Conservation (phyloP, 2,888 invertebrate species). For the Cosmia trapezina region DNA sequence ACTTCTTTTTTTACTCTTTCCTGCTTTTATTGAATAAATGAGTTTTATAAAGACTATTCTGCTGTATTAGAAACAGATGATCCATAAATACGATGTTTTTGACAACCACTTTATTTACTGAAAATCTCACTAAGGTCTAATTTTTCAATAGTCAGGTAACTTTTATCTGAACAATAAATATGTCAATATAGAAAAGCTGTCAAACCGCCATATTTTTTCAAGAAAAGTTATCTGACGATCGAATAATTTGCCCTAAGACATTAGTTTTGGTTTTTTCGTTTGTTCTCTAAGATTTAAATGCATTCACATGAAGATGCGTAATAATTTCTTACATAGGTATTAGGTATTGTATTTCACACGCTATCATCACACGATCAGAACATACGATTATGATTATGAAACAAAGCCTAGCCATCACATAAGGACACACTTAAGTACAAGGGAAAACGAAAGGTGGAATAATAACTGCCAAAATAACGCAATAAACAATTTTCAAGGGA, state of each 20-base stretch:
- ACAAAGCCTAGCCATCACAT: too few species aligned
- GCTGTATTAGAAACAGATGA: neutral
- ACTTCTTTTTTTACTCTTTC: neutral
- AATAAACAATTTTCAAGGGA: neutral
- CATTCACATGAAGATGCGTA: neutral
- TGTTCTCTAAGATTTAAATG: neutral
- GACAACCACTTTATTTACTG: neutral
- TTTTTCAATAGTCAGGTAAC: too few species aligned
- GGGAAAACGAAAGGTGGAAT: neutral
- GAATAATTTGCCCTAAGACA: neutral
- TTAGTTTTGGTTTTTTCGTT: neutral
- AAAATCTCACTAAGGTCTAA: neutral
- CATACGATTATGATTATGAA: too few species aligned
- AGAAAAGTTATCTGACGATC: too few species aligned
- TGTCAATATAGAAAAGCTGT: too few species aligned
- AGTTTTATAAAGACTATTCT: neutral
- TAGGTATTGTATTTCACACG: too few species aligned
- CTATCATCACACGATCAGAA: too few species aligned
- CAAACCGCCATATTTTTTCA: too few species aligned
- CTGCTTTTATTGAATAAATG: too few species aligned
- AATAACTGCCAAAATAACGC: neutral
- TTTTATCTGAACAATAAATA: too few species aligned
- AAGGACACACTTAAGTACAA: too few species aligned
- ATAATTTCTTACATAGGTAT: too few species aligned
- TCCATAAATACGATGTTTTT: neutral